Base-by-base conservation (phyloP, 2,113 vertebrate genomes). In the Syngnathus floridae region DNA sequence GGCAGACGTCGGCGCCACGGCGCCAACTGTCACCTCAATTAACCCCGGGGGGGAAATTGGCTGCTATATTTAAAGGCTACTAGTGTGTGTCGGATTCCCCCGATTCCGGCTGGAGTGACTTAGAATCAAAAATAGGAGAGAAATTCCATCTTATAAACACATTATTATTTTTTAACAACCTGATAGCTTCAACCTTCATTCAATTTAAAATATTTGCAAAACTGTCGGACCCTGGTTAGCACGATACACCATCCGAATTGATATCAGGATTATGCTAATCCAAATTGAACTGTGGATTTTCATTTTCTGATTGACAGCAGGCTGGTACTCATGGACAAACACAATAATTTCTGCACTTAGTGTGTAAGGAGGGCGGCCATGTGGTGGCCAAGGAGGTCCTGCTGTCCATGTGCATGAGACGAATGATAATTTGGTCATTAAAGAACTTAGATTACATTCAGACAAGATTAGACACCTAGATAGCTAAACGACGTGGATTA, bases 181-280 rank as follows among this genome's bases (percentile, higher is more conserved):
- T 14, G 3, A 16, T 45, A 16, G 43, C 43, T 45, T 45, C 43
- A 45, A 1, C 40, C 67, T n/a, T 17, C 1, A 54, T 64, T 62
- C 66, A 4, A 36, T 37, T 73, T 51, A 10, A 69, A 57, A 11
- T 38, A 8, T 9, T 38, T 16, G 19, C 22, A 46, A 37, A 66
- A 74, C 78, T 71, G 78, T 80, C 79, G 68, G 70, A 83, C 78
- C 79, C 60, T 60, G 56, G 19, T 86, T 85, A 87, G 82, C 85
- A 71, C 76, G 82, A 83, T 71, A 17, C 56, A 1, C 81, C 13
- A 69, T 57, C 80, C 75, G 85, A 83, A 83, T 87, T 85, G 85
- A 49, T 61, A 45, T 59, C 71, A n/a, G 70, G 85, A 89, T 89
- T 88, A 89, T 90, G 87, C 76, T 85, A 88, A 89, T 87, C 84